Evolutionary conservation across 2,888 invertebrate genomes (phyloP), one percentile per base, ranked within the genome.

Genomic region (Acrocyrtus sp.): DNA sequence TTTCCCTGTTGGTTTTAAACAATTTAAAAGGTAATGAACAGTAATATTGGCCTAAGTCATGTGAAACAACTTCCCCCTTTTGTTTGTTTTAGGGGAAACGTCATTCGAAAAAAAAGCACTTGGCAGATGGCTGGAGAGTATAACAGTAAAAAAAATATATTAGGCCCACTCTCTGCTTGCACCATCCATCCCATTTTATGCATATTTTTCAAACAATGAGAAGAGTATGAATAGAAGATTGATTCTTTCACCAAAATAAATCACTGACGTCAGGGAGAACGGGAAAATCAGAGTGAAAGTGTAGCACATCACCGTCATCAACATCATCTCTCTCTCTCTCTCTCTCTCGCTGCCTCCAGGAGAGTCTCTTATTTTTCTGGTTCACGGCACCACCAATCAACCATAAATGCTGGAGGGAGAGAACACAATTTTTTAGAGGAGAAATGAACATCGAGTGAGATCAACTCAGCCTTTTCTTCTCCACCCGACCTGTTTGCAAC

Each of bases 201-300:
- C 34, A 21, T 50, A 50, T 45, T 10, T 19, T 45, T n/a, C n/a
- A n/a, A n/a, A 45, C 10, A n/a, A 15, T 45, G 19, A 17, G n/a
- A 17, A 45, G 15, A 45, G 45, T 6, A 10, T 12, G 39, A 39
- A 6, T 15, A 45, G 17, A n/a, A n/a, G n/a, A n/a, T 41, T 62
- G 62, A 51, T 63, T 63, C 53, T 41, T 10, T 27, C n/a, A n/a
- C 6, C n/a, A 41, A 22, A 67, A 50, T 47, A 21, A n/a, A 50
- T 43, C 51, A 45, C 61, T 69, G 68, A 69, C 68, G 68, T 69
- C 68, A 69, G 34, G n/a, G n/a, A 58, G 43, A 60, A 24, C n/a
- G 39, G 41, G 26, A 56, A 48, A n/a, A 34, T 34, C 34, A 34
- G 34, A 34, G 34, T n/a, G n/a, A n/a, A n/a, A 34, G 34, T 34